phyloP scores from a whole-genome alignment of 2,113 vertebrate species.

The Silurus glanis region DNA sequence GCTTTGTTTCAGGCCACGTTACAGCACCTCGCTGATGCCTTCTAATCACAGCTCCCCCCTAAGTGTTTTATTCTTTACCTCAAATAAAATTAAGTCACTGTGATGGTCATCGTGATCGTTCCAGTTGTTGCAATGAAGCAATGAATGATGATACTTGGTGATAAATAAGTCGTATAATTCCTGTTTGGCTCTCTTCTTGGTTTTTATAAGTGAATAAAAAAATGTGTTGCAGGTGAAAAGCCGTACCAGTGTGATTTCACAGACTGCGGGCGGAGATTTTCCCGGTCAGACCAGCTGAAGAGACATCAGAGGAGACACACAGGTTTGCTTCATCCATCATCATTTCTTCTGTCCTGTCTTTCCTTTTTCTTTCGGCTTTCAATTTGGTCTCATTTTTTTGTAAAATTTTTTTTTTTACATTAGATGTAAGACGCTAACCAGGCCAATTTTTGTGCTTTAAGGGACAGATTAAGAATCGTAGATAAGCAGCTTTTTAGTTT shows the following conservation, averaged over 20 bases:
- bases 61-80: background rate
- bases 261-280: constrained; percentile 95
- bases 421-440: background rate
- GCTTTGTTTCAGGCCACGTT: background rate
- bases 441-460: background rate
- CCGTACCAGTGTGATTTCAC: constrained; percentile 98
- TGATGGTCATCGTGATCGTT: background rate
- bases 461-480: background rate
- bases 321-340: constrained; percentile 76
- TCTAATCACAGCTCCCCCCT: background rate
- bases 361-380: constrained; percentile 2
- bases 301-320: constrained; percentile 97
- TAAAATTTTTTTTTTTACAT: constrained; percentile 56
- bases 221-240: constrained; percentile 82
- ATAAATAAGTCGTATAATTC: background rate
- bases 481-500: background rate
- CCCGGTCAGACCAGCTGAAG: constrained; percentile 97
- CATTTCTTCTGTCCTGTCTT: constrained; percentile 23
- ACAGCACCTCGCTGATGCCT: background rate
- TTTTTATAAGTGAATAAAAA: background rate
- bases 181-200: background rate
- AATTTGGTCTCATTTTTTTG: background rate
- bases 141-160: background rate
- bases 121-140: background rate
- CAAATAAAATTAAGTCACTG: background rate